phyloP scores from a whole-genome alignment of 2,888 invertebrate genomes.

The Tipula confusa region DNA sequence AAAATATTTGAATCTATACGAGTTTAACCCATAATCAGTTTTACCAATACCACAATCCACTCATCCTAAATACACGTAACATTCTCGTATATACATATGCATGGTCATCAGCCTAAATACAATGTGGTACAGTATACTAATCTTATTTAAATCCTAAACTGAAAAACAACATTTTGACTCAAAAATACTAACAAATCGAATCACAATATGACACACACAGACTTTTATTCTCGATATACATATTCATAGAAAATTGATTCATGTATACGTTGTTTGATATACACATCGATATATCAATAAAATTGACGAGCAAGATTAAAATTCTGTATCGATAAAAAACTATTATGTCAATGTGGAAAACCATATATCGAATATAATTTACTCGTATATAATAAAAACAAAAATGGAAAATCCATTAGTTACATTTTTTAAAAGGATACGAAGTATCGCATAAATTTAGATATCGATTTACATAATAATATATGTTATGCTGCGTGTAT shows the following conservation, averaged over 20 bases:
- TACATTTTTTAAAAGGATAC: neutral
- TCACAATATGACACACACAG: neutral
- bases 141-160: neutral
- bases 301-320: neutral
- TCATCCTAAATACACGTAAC: neutral
- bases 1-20: no score
- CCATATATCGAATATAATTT: neutral
- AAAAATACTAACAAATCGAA: neutral
- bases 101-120: neutral
- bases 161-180: neutral
- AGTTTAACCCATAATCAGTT: no score
- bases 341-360: neutral
- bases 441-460: neutral
- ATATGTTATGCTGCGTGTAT: neutral
- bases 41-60: neutral
- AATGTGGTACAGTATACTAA: neutral
- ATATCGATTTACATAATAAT: neutral
- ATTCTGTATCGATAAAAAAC: neutral
- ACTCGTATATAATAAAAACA: neutral
- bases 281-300: no score
- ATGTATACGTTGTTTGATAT: no score
- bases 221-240: neutral
- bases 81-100: no score
- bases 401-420: conserved; percentile 1
- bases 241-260: neutral